These are phyloP conservation scores for Sarcophaga subvicina DNA, from an alignment of 2,888 invertebrate genomes.

Conservation along the genomic window DNA sequence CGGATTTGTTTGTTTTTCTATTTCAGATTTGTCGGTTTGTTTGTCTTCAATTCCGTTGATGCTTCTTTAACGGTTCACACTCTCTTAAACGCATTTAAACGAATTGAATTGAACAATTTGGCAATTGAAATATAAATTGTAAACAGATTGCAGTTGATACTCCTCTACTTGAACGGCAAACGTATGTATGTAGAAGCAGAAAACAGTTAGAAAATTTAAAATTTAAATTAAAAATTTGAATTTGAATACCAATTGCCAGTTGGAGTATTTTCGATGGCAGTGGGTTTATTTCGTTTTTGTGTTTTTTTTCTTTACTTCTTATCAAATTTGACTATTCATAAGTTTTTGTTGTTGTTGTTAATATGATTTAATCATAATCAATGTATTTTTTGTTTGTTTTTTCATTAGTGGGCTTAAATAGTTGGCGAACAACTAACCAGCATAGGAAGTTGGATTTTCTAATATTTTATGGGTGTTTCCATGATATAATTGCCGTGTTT, in stretches of 20 bases:
- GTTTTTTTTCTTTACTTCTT: too few species aligned
- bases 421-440: conserved; percentile 51
- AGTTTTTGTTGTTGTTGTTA: conserved; percentile 29
- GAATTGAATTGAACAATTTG: neutral
- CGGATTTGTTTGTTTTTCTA: neutral
- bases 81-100: conserved; percentile 38
- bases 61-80: conserved; percentile 63
- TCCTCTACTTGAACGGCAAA: too few species aligned
- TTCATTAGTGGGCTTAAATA: conserved; percentile 59
- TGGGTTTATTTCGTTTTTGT: conserved; percentile 41
- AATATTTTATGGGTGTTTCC: conserved; percentile 23
- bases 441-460: conserved; percentile 50
- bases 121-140: conserved; percentile 11
- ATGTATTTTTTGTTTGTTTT: neutral
- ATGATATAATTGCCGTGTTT: neutral
- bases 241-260: neutral
- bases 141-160: too few species aligned
- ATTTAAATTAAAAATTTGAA: neutral
- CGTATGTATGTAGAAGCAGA: conserved; percentile 1
- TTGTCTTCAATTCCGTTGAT: conserved; percentile 40
- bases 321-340: conserved; percentile 47
- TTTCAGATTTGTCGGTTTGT: neutral
- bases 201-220: conserved; percentile 5
- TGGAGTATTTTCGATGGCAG: conserved; percentile 35
- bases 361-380: conserved; percentile 28